Evolutionary conservation across 2,888 invertebrate species (phyloP), one percentile per base, ranked within the genome.

Genomic region (Xanthia icteritia): DNA sequence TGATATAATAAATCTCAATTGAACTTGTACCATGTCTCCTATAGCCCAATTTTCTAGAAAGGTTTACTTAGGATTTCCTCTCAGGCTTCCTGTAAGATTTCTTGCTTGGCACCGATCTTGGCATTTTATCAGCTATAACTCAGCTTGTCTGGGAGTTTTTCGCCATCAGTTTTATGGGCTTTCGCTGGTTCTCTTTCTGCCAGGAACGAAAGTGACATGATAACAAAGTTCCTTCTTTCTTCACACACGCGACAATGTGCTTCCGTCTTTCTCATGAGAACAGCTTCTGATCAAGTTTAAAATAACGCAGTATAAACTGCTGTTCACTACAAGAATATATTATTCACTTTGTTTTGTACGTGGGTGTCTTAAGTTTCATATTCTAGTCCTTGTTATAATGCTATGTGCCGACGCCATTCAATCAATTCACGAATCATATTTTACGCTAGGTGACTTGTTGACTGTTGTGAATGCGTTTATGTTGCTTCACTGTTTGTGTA

Each of bases 361-460:
- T 87, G 76, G 87, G 88, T 56, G 80, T 82, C 31, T 60, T 20
- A 68, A 58, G 80, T 66, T 74, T 83, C 77, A 73, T 82, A 79
- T 66, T 82, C 66, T 81, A 79, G 80, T 77, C 73, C 48, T 79
- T 72, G 75, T 77, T 76, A 74, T 73, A 88, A 73, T 78, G 74
- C 36, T 65, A 69, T 79, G 66, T 71, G 75, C 67, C 71, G 65
- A 74, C 76, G 83, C 85, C 20, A 69, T 83, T 88, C 76, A 79
- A 81, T 83, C 48, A 68, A 74, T 75, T 79, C 42, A 68, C 78
- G 61, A 73, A 78, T 83, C 61, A 79, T 86, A 86, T 78, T 84
- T 88, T 74, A 73, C 67, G 63, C 39, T 54, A 74, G 64, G 20
- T 56, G 67, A 68, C 72, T 69, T 77, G 60, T 20, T 60, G 68